phyloP scores from a whole-genome alignment of 2,113 vertebrate species.

The Trinectes maculatus region DNA sequence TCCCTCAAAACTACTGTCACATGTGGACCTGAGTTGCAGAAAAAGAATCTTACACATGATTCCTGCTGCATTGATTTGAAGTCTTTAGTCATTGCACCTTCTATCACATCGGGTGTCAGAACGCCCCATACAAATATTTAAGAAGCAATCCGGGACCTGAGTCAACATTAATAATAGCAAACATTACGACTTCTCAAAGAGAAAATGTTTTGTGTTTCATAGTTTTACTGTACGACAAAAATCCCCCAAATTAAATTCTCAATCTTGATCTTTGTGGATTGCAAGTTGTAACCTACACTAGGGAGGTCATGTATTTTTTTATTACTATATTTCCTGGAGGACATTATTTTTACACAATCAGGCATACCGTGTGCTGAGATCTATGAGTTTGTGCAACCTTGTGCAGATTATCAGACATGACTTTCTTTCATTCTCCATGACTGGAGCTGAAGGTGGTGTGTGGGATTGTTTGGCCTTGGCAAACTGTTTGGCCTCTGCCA shows the following conservation, averaged over 20 bases:
- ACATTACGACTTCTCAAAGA: no score
- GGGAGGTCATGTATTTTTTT: no score
- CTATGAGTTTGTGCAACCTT: neutral
- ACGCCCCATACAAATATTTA: neutral
- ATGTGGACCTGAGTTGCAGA: neutral
- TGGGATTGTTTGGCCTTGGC: neutral
- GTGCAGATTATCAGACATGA: neutral
- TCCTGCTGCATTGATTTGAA: neutral
- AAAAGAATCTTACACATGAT: conserved; percentile 14
- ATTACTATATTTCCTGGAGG: no score
- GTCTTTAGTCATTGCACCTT: neutral
- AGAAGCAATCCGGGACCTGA: neutral
- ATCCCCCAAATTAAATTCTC: no score
- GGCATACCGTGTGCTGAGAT: neutral
- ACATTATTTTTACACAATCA: no score
- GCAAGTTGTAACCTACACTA: no score
- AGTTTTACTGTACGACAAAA: no score
- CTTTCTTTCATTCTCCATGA: neutral
- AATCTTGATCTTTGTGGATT: no score
- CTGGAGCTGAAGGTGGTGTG: neutral
- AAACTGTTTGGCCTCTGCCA: conserved; percentile 46
- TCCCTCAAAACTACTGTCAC: conserved; percentile 19
- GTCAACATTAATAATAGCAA: no score
- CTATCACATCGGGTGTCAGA: neutral
- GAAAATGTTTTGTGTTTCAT: no score